Base-by-base conservation (phyloP, 1,140 invertebrate species). In the Sinonovacula constricta region DNA sequence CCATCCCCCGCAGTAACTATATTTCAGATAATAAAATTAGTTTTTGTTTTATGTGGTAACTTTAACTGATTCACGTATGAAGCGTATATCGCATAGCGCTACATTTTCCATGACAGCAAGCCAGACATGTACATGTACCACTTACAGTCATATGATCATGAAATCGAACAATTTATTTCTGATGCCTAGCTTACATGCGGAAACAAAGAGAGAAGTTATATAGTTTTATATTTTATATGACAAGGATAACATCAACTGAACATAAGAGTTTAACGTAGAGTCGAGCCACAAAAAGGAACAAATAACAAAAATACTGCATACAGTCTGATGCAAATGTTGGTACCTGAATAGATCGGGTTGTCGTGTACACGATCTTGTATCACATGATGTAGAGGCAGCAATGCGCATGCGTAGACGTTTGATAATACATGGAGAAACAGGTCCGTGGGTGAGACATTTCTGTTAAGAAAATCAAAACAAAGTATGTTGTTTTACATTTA, bases 301-400 rank as follows among this genome's bases (percentile, higher is more conserved):
- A n/a, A n/a, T n/a, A 45, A 45, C 18, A 45, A 7, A 45, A 45
- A 45, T 18, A 45, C 18, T 45, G 39, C 39, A 45, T 10, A 10
- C 39, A 45, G 18, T 18, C 39, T 18, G 7, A 45, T 10, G 7
- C 7, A 45, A 45, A 7, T 18, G 39, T 7, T 45, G 18, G 1
- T 68, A 81, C 71, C 77, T 14, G 45, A 49, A 67, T 75, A 62
- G 5, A 14, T 15, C 2, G 39, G 18, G 45, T 60, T 34, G 31
- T 75, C 70, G n/a, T 80, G 68, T 3, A 72, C 70, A 31, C 63
- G 26, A 39, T 80, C 79, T 24, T 80, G 68, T 18, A 72, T 54
- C 5, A 63, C 63, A 75, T 80, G 45, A 18, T 53, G 53, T 22
- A 75, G 3, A 12, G 15, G 30, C 5, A 80, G 59, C 22, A 70